These are phyloP conservation scores for Thymelicus sylvestris DNA, from an alignment of 2,888 invertebrate species.

Conservation along the genomic window DNA sequence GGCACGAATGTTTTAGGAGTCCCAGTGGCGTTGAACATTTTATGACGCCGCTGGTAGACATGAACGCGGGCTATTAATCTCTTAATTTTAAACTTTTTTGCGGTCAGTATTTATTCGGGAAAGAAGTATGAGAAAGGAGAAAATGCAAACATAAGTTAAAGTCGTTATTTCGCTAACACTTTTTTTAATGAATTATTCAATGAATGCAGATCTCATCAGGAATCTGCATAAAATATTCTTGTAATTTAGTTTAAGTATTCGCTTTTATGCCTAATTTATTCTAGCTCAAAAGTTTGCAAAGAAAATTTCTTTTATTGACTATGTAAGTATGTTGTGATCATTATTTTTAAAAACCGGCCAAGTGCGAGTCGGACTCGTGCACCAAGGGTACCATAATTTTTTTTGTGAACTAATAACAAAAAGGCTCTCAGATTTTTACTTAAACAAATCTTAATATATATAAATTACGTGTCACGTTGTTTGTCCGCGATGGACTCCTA, in stretches of 20 bases:
- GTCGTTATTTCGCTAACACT: conserved; percentile 12
- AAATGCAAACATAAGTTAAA: conserved; percentile 14
- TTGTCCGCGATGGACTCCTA: too few species aligned
- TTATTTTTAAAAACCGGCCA: too few species aligned
- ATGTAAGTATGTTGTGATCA: too few species aligned
- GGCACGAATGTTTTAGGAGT: conserved; percentile 40
- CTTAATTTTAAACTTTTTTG: conserved; percentile 38
- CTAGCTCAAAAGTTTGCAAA: not conserved
- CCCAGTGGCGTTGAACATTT: conserved; percentile 65
- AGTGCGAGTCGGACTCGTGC: too few species aligned
- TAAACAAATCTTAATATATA: too few species aligned
- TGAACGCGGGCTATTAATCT: conserved; percentile 38
- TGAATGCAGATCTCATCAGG: conserved; percentile 4
- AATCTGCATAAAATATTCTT: conserved; percentile 6
- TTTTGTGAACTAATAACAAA: too few species aligned
- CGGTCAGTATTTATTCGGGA: conserved; percentile 26
- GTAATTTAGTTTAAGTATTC: not conserved
- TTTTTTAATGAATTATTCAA: conserved; percentile 18
- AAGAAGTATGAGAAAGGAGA: conserved; percentile 29
- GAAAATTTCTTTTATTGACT: not conserved
- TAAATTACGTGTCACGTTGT: too few species aligned
- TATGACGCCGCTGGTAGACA: conserved; percentile 55
- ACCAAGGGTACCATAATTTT: too few species aligned
- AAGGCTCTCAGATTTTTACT: too few species aligned
- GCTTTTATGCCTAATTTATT: not conserved